Conservation (phyloP, 2,797 vertebrate genomes). For the Pseudomugil tenellus region DNA sequence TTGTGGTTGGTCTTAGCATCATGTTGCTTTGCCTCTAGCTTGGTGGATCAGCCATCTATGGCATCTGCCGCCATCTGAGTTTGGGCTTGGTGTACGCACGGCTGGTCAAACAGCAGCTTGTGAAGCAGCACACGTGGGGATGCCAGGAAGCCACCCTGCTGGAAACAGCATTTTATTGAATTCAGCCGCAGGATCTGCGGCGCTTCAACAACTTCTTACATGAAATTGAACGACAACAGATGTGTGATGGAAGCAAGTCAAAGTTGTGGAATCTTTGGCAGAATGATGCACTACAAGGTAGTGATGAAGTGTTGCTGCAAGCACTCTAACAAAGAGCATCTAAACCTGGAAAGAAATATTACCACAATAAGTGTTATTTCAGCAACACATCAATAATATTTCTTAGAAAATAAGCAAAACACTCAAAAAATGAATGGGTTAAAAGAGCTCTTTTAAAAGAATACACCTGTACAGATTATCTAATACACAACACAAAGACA, state of each 20-base stretch:
- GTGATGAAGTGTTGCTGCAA: background rate
- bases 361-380: background rate
- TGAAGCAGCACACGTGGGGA: conserved; percentile 49
- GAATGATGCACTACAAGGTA: conserved; percentile 5
- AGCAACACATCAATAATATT: no score
- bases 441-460: no score
- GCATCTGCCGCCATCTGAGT: conserved; percentile 61
- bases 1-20: conserved; percentile 33
- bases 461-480: no score
- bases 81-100: conserved; percentile 49
- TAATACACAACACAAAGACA: no score
- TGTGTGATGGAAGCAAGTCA: conserved; percentile 12
- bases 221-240: conserved; percentile 20
- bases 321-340: conserved; percentile 16
- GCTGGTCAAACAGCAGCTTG: conserved; percentile 63
- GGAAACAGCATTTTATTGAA: conserved; percentile 55
- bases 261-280: background rate
- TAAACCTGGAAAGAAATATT: conserved; percentile 10
- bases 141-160: conserved; percentile 31
- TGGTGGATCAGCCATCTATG: conserved; percentile 58
- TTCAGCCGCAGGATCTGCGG: conserved; percentile 46
- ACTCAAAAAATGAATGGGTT: no score
- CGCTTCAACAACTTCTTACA: conserved; percentile 39
- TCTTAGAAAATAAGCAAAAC: no score
- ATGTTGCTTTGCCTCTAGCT: conserved; percentile 41